These are phyloP conservation scores for Nephila pilipes DNA, from an alignment of 1,140 invertebrate species.

Conservation along the genomic window DNA sequence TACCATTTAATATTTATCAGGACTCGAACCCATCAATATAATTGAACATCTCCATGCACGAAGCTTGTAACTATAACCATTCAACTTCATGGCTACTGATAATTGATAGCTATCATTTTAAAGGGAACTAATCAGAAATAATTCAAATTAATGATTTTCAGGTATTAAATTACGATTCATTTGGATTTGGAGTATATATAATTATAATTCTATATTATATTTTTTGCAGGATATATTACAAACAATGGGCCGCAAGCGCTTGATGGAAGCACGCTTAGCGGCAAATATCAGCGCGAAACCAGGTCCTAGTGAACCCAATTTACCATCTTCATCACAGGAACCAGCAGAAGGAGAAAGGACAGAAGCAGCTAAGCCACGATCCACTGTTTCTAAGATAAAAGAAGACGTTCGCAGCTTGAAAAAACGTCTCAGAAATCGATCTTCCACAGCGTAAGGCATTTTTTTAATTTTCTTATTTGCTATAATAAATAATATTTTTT, in stretches of 20 bases:
- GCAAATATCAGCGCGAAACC: slow-evolving; percentile 36
- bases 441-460: slow-evolving; percentile 36
- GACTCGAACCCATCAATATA: no score
- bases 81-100: no score
- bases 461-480: background rate
- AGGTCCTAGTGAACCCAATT: background rate
- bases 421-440: slow-evolving; percentile 48
- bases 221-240: slow-evolving; percentile 86
- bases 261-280: slow-evolving; percentile 89
- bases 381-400: slow-evolving; percentile 40
- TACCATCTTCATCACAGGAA: slow-evolving; percentile 80
- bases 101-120: no score
- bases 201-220: background rate
- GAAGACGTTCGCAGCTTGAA: slow-evolving; percentile 56
- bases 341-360: slow-evolving; percentile 82
- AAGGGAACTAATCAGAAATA: no score
- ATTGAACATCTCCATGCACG: no score
- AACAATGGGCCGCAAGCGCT: slow-evolving; percentile 90
- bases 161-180: no score
- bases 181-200: no score
- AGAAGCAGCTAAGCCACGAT: background rate
- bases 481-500: background rate
- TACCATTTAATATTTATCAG: no score
- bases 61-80: no score
- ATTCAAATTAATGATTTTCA: no score